A percentile compares a stretch with the other conserved stretches of the same genome.
These are phyloP conservation scores for Coendou prehensilis DNA, from an alignment of 2,797 vertebrate species.

Conservation along the genomic window DNA sequence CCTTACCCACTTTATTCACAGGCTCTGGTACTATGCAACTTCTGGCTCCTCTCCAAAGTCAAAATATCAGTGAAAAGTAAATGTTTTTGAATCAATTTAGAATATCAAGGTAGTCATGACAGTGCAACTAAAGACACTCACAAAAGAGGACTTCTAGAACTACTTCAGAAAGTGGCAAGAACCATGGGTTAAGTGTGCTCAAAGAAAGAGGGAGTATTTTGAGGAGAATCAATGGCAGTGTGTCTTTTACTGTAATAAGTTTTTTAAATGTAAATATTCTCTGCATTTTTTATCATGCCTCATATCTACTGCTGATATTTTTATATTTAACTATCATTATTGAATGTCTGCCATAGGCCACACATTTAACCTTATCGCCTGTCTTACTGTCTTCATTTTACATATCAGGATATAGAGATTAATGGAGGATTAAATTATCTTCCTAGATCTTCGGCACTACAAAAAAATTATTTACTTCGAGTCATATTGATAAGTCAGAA, in stretches of 20 bases:
- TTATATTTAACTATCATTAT: slow-evolving; percentile 11
- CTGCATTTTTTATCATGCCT: background rate
- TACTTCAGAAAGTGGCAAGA: background rate
- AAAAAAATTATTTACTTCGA: background rate
- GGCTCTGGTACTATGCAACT: background rate
- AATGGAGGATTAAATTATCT: background rate
- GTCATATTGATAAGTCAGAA: background rate
- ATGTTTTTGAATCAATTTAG: background rate
- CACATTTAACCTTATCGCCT: background rate
- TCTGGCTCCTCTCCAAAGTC: background rate
- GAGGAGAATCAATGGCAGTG: background rate
- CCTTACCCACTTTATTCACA: background rate
- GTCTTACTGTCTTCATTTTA: background rate
- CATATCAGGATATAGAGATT: background rate
- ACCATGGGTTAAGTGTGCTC: background rate
- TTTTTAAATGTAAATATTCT: background rate
- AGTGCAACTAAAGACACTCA: background rate
- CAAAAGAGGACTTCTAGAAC: background rate
- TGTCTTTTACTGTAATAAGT: background rate
- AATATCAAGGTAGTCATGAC: background rate
- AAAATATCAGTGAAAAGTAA: background rate
- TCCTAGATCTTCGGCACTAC: background rate
- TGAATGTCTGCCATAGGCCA: background rate
- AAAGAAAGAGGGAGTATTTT: background rate
- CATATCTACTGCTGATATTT: background rate